Conservation (phyloP, 1,140 invertebrate species). For the Drosophila melanogaster region DNA sequence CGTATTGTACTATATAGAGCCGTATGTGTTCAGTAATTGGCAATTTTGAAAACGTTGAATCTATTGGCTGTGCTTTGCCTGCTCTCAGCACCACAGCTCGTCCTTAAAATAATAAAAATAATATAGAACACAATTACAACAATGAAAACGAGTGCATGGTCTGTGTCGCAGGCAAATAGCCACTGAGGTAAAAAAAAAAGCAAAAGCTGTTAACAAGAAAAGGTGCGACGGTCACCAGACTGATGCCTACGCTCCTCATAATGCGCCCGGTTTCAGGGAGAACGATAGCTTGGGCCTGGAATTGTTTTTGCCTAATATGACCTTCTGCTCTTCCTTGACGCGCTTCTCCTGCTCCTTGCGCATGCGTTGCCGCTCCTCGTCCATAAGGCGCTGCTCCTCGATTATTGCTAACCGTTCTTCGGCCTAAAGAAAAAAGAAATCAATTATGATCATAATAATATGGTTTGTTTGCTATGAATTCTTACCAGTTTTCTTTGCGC, state of each 20-base stretch:
- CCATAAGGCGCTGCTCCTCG: constrained; percentile 97
- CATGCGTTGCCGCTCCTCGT: constrained; percentile 96
- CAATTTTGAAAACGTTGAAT: constrained; percentile 55
- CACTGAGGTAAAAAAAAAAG: constrained; percentile 49
- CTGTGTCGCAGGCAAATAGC: constrained; percentile 52
- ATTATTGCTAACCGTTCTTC: constrained; percentile 98
- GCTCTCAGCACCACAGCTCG: constrained; percentile 34
- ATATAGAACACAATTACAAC: constrained; percentile 57
- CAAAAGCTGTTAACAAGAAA: constrained; percentile 72
- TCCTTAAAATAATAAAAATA: constrained; percentile 42
- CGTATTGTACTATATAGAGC: constrained; percentile 71
- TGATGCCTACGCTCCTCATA: constrained; percentile 85
- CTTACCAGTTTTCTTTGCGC: constrained; percentile 97
- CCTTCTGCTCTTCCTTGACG: constrained; percentile 97
- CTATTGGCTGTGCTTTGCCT: constrained; percentile 53
- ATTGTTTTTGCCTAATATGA: constrained; percentile 98
- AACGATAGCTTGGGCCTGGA: constrained; percentile 98
- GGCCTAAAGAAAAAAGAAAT: constrained; percentile 86
- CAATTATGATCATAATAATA: neutral
- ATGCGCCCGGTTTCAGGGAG: constrained; percentile 91
- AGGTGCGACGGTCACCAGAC: constrained; percentile 7
- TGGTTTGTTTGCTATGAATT: no score
- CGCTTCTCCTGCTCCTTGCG: constrained; percentile 96
- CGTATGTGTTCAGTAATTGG: constrained; percentile 57
- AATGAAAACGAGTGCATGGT: constrained; percentile 39